Conservation (phyloP, 1,140 invertebrate genomes). For the Trachymyrmex cornetzi region DNA sequence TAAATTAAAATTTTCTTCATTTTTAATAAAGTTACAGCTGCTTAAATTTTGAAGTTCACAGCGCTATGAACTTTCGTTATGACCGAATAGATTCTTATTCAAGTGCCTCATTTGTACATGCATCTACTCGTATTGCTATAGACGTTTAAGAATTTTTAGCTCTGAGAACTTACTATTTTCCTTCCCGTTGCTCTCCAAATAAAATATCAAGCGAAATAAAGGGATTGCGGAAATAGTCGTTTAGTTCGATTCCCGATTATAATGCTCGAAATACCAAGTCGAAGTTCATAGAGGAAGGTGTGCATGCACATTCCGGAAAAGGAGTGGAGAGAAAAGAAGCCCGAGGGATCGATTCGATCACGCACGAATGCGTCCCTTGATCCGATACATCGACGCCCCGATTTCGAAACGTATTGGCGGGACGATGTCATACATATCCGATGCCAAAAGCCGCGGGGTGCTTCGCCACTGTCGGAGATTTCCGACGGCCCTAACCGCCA, state of each 20-base stretch:
- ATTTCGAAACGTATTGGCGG: conserved; percentile 74
- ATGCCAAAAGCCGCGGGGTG: conserved; percentile 68
- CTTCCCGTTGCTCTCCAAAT: not conserved
- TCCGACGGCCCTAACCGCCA: conserved; percentile 32
- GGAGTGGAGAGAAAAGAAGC: conserved; percentile 11
- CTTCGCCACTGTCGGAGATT: conserved; percentile 47
- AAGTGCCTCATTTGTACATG: not conserved
- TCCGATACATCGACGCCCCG: conserved; percentile 72
- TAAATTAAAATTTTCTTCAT: no score
- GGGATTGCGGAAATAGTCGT: not conserved
- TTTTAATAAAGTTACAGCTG: no score
- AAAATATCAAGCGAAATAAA: conserved; percentile 36
- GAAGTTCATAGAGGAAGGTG: conserved; percentile 18
- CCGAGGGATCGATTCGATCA: conserved; percentile 69
- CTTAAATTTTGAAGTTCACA: no score
- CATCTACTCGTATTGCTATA: no score
- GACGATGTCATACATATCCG: conserved; percentile 78
- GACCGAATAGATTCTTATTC: not conserved
- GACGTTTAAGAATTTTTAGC: not conserved
- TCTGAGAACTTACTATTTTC: not conserved
- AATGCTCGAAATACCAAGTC: conserved; percentile 35
- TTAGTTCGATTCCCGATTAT: conserved; percentile 11
- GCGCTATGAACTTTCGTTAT: no score
- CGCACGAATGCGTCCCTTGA: conserved; percentile 68
- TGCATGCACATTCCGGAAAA: conserved; percentile 27